A percentile compares a stretch with the other conserved stretches of the same genome.
Evolutionary conservation across 2,888 invertebrate species (phyloP).

Genomic region (Calliopum simillimum): DNA sequence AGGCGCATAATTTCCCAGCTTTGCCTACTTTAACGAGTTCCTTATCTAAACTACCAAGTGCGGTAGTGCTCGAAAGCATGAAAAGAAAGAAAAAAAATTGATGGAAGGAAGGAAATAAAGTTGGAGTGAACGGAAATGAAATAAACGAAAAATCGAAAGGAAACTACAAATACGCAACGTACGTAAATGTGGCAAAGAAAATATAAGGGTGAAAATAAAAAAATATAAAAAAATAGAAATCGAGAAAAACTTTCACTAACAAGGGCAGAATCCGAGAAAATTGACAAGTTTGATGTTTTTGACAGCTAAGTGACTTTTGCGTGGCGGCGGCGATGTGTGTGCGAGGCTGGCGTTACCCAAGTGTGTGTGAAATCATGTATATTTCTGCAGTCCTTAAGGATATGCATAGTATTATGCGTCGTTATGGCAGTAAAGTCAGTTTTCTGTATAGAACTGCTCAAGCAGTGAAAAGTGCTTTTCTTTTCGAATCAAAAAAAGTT

Average conservation of each 20-base stretch:
- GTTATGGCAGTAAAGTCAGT: no score
- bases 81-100: constrained; percentile 10
- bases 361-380: not conserved
- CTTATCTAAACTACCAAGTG: constrained; percentile 27
- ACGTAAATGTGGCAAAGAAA: not conserved
- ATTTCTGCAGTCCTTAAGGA: no score
- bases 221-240: not conserved
- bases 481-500: no score
- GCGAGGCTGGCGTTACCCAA: not conserved
- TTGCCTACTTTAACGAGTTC: constrained; percentile 31
- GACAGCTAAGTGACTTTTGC: not conserved
- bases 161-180: not conserved
- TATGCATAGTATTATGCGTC: no score
- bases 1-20: constrained; percentile 21
- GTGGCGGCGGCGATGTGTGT: not conserved
- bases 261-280: not conserved
- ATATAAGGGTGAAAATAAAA: constrained; percentile 11
- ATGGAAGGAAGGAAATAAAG: constrained; percentile 19
- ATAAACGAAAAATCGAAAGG: not conserved
- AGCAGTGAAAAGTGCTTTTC: no score
- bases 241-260: not conserved
- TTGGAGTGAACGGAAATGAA: not conserved
- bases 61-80: not conserved
- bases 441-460: no score
- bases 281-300: constrained; percentile 24